Evolutionary conservation across 2,113 vertebrate species (phyloP).

Genomic region (Spermophilus dauricus): DNA sequence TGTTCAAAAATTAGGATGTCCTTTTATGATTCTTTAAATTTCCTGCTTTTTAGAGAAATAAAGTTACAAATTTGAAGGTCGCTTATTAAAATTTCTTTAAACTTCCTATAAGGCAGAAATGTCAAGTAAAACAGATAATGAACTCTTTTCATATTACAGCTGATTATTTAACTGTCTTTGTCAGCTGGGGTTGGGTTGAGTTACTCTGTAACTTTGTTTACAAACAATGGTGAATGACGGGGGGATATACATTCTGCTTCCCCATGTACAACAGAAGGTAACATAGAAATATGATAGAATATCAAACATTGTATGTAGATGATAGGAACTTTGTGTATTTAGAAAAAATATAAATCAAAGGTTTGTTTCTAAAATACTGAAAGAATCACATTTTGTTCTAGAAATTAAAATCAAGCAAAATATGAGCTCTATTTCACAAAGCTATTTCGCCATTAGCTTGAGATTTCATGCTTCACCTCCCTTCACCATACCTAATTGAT

Average conservation of each 20-base stretch:
- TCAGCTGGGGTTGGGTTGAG: not conserved
- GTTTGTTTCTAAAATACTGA: not conserved
- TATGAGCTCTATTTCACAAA: not conserved
- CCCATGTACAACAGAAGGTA: not conserved
- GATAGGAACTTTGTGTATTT: not conserved
- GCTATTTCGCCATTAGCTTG: not conserved
- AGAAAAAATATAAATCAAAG: not conserved
- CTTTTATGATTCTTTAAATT: not conserved
- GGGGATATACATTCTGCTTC: not conserved
- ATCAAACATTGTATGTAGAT: not conserved
- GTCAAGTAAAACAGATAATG: not conserved
- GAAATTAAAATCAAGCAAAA: not conserved
- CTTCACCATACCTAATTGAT: not conserved
- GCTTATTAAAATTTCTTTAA: conserved; percentile 13
- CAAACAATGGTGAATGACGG: not conserved
- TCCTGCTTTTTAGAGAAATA: not conserved
- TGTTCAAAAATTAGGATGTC: not conserved
- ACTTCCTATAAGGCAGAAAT: not conserved
- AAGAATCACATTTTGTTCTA: not conserved
- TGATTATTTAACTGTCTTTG: not conserved
- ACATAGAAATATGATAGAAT: not conserved
- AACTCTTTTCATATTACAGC: not conserved
- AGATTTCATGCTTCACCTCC: not conserved
- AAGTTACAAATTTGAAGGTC: not conserved
- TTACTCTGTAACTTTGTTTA: not conserved